Base-by-base conservation (phyloP, 1,140 invertebrate genomes). In the Sogatella furcifera region DNA sequence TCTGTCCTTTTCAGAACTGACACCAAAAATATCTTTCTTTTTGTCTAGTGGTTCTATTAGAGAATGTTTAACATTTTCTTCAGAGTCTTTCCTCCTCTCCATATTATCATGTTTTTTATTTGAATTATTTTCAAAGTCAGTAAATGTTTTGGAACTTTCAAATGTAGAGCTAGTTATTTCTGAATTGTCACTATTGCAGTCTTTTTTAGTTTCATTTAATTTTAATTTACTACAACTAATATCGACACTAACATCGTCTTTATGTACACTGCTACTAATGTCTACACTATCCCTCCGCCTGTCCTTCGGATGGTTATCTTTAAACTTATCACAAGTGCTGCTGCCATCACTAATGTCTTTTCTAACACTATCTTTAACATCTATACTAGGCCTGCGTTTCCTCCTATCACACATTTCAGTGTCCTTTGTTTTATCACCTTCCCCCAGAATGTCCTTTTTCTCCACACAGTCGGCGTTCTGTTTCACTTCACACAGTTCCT, bases 341-440 rank as follows among this genome's bases (percentile, higher is more conserved):
- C 55, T 63, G 57, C 55, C 61, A 15, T 61, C 52, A 52, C 54
- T 55, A 62, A 41, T 49, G 55, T 66, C 62, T 41, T 52, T 59
- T 21, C 14, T 44, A 49, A n/a, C 44, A n/a, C n/a, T 15, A 17
- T 65, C 63, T 55, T 64, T 61, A 52, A 46, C 49, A 56, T 64
- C 62, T 55, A 61, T 38, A 62, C 62, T 65, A 49, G 22, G 44
- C 54, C 55, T 57, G 58, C 64, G 66, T 61, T 66, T 67, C 43
- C 66, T 59, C 55, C 65, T 66, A 34, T 67, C 66, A 49, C 63
- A 57, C 14, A 64, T 52, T 52, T 67, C 65, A 28, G 53, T 52
- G 43, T 67, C 66, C 55, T 60, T 66, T 15, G 57, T 61, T 63
- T 64, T 67, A 46, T 65, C 65, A 64, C 60, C 49, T 44, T 67